Conservation (phyloP, 2,888 invertebrate species). For the Seira musarum region DNA sequence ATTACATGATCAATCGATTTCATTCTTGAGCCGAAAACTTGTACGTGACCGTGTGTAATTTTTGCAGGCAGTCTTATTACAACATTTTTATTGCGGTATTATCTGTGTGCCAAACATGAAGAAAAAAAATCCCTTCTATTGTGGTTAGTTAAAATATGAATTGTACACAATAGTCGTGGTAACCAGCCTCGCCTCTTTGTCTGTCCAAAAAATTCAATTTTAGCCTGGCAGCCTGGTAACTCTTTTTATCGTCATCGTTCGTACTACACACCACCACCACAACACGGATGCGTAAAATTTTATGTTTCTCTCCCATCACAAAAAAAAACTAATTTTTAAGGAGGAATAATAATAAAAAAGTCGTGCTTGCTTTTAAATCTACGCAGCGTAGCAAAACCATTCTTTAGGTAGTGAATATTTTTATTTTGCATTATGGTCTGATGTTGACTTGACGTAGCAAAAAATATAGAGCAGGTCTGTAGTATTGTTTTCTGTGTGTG, state of each 20-base stretch:
- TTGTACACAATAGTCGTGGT: too few relatives aligned
- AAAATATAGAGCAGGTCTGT: too few relatives aligned
- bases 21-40: constrained; percentile 2
- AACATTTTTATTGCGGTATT: constrained; percentile 3
- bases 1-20: neutral
- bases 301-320: neutral
- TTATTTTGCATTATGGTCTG: too few relatives aligned
- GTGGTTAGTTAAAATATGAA: too few relatives aligned
- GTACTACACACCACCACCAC: constrained; percentile 3
- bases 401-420: too few relatives aligned
- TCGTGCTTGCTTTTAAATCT: neutral
- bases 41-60: constrained; percentile 39
- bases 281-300: constrained; percentile 15
- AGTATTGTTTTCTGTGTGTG: too few relatives aligned
- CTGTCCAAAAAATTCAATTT: neutral
- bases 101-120: too few relatives aligned
- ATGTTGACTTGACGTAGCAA: too few relatives aligned
- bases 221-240: neutral
- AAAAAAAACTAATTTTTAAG: neutral
- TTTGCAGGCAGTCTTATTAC: neutral
- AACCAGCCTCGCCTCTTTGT: constrained; percentile 31
- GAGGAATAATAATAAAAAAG: neutral
- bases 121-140: too few relatives aligned
- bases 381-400: too few relatives aligned
- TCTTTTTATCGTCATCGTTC: neutral